Percentiles rank a stretch among this genome's conserved stretches.
Evolutionary conservation across 1,140 invertebrate species (phyloP).

Genomic region (Zaprionus kolodkinae): DNA sequence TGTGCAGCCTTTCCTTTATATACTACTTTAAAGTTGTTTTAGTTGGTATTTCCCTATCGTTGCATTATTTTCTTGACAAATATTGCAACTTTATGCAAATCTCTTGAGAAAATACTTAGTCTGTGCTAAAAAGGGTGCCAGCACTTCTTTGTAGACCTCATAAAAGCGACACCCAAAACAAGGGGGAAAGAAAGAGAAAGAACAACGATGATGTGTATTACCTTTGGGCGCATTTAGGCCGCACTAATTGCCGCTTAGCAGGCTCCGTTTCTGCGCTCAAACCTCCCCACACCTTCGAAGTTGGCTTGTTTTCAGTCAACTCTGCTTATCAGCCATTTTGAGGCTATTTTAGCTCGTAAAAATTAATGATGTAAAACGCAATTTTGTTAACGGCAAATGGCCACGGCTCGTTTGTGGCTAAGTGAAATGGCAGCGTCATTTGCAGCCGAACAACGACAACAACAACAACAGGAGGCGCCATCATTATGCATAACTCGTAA

Average conservation of each 20-base stretch:
- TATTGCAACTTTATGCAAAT: background rate
- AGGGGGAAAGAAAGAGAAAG: background rate
- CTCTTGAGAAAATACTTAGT: background rate
- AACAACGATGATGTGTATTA: slow-evolving; percentile 8
- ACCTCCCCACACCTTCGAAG: background rate
- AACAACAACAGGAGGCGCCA: slow-evolving; percentile 61
- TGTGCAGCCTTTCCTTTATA: background rate
- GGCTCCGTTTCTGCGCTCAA: slow-evolving; percentile 20
- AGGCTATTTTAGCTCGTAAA: slow-evolving; percentile 76
- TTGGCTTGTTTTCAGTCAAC: slow-evolving; percentile 12
- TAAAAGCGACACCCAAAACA: background rate
- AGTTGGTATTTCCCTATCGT: background rate
- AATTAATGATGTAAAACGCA: slow-evolving; percentile 83
- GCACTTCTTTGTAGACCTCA: background rate
- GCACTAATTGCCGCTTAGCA: slow-evolving; percentile 77
- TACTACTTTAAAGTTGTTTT: background rate
- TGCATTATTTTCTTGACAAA: background rate
- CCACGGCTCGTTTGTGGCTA: slow-evolving; percentile 81
- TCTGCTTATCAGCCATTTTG: slow-evolving; percentile 77
- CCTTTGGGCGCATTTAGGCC: slow-evolving; percentile 52
- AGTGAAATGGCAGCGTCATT: slow-evolving; percentile 68
- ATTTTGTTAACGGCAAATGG: slow-evolving; percentile 81
- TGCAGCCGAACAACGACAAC: slow-evolving; percentile 45
- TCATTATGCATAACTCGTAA: slow-evolving; percentile 67
- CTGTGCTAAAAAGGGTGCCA: background rate